Evolutionary conservation across 2,113 vertebrate species (phyloP), one percentile per base, ranked within the genome.

Genomic region (Cepphus grylle): DNA sequence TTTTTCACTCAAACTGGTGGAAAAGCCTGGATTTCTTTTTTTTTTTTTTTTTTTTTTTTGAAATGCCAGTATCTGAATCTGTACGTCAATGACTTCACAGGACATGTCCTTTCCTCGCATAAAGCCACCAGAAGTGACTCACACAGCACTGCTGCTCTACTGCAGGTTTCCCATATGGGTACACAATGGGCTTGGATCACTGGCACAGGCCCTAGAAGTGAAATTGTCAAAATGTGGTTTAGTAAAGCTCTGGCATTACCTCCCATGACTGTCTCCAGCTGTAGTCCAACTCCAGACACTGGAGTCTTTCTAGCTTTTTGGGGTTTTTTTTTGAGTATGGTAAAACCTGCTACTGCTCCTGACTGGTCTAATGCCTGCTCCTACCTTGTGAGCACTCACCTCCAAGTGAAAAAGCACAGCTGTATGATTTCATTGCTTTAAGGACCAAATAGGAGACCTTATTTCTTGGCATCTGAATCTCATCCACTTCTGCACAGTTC

Each of bases 81-180:
- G 0, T 52, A 26, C 13, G 34, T 17, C 45, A 32, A 1, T 15
- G 30, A 19, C 19, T 20, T 38, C n/a, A 9, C 40, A 59, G 53
- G 12, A 30, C 30, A 29, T 0, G 0, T 20, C 12, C 15, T 34
- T 50, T 36, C 53, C 40, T 61, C 9, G 5, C 27, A 15, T 1
- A 42, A 80, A 29, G 5, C 2, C 50, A 16, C 36, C 53, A 81
- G 45, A 36, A 45, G 20, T 12, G 21, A 84, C 17, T 16, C 19
- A 25, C 23, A 42, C 36, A 26, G 45, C 13, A 1, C 20, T 32
- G 21, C 12, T 16, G 2, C 34, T 27, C 49, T 8, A 1, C 50
- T 65, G 55, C 7, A 10, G 34, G 25, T 40, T 38, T 74, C 29
- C 50, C 13, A 2, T 1, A 1, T 2, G 62, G 23, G 6, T 9